Evolutionary conservation across 2,888 invertebrate genomes (phyloP).

Genomic region (Anthrax anthrax): DNA sequence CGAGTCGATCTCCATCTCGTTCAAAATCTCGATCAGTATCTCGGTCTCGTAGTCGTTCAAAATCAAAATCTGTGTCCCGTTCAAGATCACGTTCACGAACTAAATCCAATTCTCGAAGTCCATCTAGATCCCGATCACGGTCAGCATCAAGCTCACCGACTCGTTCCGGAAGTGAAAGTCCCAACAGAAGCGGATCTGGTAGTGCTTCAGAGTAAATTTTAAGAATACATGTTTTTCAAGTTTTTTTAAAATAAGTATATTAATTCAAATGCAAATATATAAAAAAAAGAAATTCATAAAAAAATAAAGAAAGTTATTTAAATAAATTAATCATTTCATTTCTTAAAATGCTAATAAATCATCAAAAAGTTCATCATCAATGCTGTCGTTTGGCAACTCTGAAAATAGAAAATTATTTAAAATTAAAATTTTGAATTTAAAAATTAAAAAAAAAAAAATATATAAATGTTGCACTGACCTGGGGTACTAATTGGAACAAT

Average conservation of each 20-base stretch:
- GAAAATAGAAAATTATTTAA: not conserved
- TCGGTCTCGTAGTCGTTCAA: conserved; percentile 6
- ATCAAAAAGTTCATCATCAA: not conserved
- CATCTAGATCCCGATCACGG: conserved; percentile 15
- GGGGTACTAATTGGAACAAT: not conserved
- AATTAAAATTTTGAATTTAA: not conserved
- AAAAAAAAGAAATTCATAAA: not conserved
- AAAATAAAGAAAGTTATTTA: not conserved
- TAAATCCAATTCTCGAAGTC: conserved; percentile 14
- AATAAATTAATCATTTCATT: not conserved
- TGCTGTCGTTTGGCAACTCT: not conserved
- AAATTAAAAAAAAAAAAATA: too few species aligned
- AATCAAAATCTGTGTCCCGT: conserved; percentile 12
- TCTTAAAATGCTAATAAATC: not conserved
- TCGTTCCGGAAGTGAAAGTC: conserved; percentile 22
- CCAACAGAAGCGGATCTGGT: conserved; percentile 25
- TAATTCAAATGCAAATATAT: not conserved
- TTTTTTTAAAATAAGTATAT: not conserved
- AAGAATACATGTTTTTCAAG: not conserved
- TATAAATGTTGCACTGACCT: not conserved
- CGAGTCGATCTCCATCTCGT: conserved; percentile 20
- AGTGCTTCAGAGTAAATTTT: conserved; percentile 26
- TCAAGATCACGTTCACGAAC: conserved; percentile 23
- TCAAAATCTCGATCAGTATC: conserved; percentile 25
- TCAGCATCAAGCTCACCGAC: conserved; percentile 30